Base-by-base conservation (phyloP, 2,797 vertebrate species). In the Crocodylus rhombifer region DNA sequence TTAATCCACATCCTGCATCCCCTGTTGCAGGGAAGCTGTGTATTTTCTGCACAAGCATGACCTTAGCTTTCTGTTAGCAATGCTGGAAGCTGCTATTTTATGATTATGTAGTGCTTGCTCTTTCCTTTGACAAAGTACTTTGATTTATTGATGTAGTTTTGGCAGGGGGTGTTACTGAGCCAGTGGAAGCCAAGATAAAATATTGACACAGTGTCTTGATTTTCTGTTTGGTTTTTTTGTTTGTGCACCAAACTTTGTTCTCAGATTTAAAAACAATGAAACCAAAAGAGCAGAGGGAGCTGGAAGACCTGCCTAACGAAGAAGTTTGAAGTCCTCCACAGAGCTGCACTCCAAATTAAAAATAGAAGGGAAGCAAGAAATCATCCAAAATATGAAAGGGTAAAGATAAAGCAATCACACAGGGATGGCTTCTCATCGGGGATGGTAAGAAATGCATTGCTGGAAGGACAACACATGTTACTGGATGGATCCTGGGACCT, bases 1-100 rank as follows among this genome's bases (percentile, higher is more conserved):
- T 96, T 94, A 95, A 97, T 95, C 76, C 86, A 77, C 23, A 73
- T 61, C 71, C 60, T 93, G 83, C 18, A 64, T 88, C 71, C 89
- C 67, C 74, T 93, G 64, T 73, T 92, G 60, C 86, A 62, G 0
- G 16, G 82, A 30, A 56, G 79, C 84, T 91, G 12, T 93, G 60
- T 84, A 82, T 85, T 95, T 91, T 63, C 82, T 93, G 25, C 73
- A 95, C 64, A 62, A 91, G n/a, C 74, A 26, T 9, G 57, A 67
- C 82, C 55, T 85, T 30, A 86, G 42, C 16, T 84, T 95, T 95
- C 65, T 80, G 80, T 55, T 76, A 69, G 17, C 21, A 74, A 36
- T 85, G 18, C 71, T 83, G 36, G 42, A 88, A 83, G 80, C 5
- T 83, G 18, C 30, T 78, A 9, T 12, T 88, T 88, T 83, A 14